Base-by-base conservation (phyloP, 92 coral and sea anemone species). In the Zoanthus sansibaricus region DNA sequence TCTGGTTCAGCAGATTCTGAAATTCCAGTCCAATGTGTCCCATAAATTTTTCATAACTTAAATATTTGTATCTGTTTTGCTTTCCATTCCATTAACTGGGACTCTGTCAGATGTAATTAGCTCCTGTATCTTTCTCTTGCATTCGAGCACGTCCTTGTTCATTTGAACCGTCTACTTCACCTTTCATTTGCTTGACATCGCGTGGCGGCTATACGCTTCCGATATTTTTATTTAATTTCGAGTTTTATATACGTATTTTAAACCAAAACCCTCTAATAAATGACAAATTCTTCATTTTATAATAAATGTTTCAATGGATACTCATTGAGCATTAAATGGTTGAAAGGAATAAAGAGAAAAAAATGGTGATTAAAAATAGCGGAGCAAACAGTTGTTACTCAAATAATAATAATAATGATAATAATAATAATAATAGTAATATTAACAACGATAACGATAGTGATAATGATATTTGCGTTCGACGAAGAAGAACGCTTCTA, bases 111-210 rank as follows among this genome's bases (percentile, higher is more conserved):
- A 75, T 55, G 88, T 49, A 30, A 82, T 30, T 71, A 83, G 73
- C n/a, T 88, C 78, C 80, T 88, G 75, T 17, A 88, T 88, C 64
- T 64, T 88, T 74, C 87, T 83, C 66, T 88, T 88, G 75, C 91
- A 89, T 78, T 89, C 90, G 5, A 89, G 74, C 42, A 83, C 55
- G 72, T 89, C 92, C 76, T 52, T 71, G 88, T 88, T 88, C 88
- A 88, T 88, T 59, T 62, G 88, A 18, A 66, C 78, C 72, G 87
- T 78, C 88, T 87, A 78, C 51, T 87, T 82, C 79, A 87, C 56
- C 78, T 79, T 86, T 32, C 33, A 15, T 73, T 64, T 78, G 37
- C 86, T 87, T 47, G 82, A 74, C 89, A 55, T 86, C 58, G 76
- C 37, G 20, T 76, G 74, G 9, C 25, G 62, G 61, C 13, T 76